Base-by-base conservation (phyloP, 2,888 invertebrate genomes). In the Masnerella sp. region DNA sequence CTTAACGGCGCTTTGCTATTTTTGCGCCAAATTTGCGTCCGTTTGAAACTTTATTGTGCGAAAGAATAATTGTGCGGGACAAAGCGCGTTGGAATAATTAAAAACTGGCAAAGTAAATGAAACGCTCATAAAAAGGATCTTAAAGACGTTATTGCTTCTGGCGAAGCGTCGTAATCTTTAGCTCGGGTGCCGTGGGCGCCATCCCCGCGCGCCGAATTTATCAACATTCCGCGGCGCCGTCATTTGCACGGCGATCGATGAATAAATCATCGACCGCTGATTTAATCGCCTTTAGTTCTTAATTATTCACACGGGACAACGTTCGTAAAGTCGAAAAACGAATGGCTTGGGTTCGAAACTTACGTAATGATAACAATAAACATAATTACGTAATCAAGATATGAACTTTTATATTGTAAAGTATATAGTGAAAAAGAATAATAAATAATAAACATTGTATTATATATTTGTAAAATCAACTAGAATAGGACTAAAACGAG, bases 81-180 rank as follows among this genome's bases (percentile, higher is more conserved):
- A 65, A 56, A 45, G 45, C 14, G 17, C 18, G 43, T 11, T 12
- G 42, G 42, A 56, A 65, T 54, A 65, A 59, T 68, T 68, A 40
- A 56, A 49, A 22, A 32, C 47, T 1, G 32, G 56, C 2, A 52
- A 64, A 51, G 14, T 51, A 52, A 52, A 52, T 28, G 51, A 49
- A 32, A 49, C 8, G 40, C n/a, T n/a, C 36, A 18, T 49, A 18
- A 47, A 47, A 38, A 61, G 49, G 25, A 58, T 45, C 36, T 47
- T 47, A 30, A 61, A 40, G 47, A 61, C 15, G 40, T 8, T 5
- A 5, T 18, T 47, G n/a, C 22, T 15, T 17, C 12, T 28, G 17
- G 12, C n/a, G 17, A 40, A 36, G 45, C 59, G 18, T 36, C 17
- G 28, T 47, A 59, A 45, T 45, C 45, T 59, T 59, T 47, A 15